phyloP scores from a whole-genome alignment of 2,113 vertebrate genomes.

The Collichthys lucidus region DNA sequence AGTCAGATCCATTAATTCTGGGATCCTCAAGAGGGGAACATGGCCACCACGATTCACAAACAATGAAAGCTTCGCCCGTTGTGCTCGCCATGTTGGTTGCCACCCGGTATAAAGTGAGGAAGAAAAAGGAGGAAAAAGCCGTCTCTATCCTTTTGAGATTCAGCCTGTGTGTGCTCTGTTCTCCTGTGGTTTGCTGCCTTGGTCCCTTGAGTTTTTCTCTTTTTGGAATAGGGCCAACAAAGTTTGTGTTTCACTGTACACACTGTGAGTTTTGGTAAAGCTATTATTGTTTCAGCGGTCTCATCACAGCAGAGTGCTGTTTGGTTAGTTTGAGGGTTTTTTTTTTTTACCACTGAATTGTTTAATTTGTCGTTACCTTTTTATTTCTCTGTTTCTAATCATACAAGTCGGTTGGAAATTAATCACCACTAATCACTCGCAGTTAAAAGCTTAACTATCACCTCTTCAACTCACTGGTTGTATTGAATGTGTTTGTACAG shows the following conservation, averaged over 20 bases:
- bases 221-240: neutral
- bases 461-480: neutral
- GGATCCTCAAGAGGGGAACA: neutral
- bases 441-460: neutral
- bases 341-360: neutral
- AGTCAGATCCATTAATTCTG: neutral
- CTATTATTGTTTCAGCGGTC: neutral
- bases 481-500: no score
- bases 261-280: neutral
- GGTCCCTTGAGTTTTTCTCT: neutral
- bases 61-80: neutral
- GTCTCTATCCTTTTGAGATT: neutral
- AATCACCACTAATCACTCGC: neutral
- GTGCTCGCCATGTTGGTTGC: neutral
- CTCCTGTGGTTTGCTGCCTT: neutral
- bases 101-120: neutral
- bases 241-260: neutral
- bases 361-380: neutral
- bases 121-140: neutral
- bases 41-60: neutral
- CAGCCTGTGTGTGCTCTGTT: neutral
- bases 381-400: neutral
- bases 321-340: neutral
- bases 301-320: neutral
- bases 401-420: neutral